phyloP scores from a whole-genome alignment of 2,888 invertebrate genomes.

The Aphodius sticticus region DNA sequence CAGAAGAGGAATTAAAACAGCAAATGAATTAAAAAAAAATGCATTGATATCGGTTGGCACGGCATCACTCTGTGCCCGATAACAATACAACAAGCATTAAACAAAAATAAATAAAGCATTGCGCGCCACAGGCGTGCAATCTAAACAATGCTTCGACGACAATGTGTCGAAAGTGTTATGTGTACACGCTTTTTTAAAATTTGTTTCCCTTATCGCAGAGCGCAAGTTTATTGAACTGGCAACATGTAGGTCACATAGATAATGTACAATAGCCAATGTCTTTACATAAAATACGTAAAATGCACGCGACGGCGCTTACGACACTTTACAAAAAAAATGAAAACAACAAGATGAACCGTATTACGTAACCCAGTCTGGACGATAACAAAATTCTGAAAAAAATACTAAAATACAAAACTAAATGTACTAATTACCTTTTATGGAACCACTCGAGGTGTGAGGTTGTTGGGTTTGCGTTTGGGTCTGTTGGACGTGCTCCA shows the following conservation, averaged over 20 bases:
- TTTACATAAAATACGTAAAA: constrained; percentile 27
- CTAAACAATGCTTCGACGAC: constrained; percentile 30
- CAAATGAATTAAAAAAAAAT: neutral
- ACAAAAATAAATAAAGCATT: constrained; percentile 13
- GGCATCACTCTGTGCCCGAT: neutral
- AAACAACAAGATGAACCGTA: neutral
- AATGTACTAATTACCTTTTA: constrained; percentile 70
- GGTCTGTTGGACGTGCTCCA: constrained; percentile 73
- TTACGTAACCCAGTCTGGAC: neutral
- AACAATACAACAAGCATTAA: neutral
- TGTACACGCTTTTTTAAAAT: constrained; percentile 41
- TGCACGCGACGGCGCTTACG: neutral
- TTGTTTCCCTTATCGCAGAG: constrained; percentile 48
- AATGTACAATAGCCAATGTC: constrained; percentile 39
- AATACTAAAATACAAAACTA: too few species aligned
- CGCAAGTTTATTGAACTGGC: constrained; percentile 51
- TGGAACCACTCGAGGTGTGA: constrained; percentile 82
- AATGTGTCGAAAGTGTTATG: constrained; percentile 37
- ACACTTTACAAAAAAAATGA: neutral
- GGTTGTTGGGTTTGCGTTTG: constrained; percentile 73
- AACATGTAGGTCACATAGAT: constrained; percentile 50
- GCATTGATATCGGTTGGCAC: neutral
- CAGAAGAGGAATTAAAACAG: neutral
- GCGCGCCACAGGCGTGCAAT: constrained; percentile 28
- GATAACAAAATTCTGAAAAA: too few species aligned